These are phyloP conservation scores for Aepyceros melampus DNA, from an alignment of 2,113 vertebrate species.

Conservation along the genomic window DNA sequence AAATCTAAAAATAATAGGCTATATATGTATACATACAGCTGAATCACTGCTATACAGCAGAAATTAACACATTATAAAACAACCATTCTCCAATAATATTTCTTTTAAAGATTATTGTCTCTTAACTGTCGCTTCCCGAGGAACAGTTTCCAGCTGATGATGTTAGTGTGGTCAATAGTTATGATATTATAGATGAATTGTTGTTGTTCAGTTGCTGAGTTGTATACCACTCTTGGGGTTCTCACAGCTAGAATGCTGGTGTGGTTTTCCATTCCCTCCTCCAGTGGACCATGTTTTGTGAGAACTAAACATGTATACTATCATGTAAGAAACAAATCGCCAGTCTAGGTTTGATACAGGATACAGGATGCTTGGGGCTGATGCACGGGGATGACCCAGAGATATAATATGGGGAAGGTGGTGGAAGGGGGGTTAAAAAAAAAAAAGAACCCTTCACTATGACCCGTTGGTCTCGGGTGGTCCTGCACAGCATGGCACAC, in stretches of 20 bases:
- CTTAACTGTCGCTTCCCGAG: background rate
- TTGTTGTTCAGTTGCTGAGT: background rate
- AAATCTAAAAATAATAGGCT: background rate
- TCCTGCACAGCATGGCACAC: background rate
- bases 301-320: background rate
- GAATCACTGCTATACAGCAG: background rate
- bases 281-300: background rate
- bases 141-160: background rate
- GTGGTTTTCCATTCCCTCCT: background rate
- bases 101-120: background rate
- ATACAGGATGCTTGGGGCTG: too few relatives aligned
- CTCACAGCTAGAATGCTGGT: background rate
- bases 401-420: too few relatives aligned
- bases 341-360: too few relatives aligned
- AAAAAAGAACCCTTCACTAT: background rate
- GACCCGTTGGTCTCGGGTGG: fast-evolving
- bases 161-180: background rate
- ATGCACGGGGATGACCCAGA: too few relatives aligned
- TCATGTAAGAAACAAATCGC: too few relatives aligned
- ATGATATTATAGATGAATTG: background rate
- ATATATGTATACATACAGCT: too few relatives aligned
- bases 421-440: too few relatives aligned
- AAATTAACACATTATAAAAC: background rate
- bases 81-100: background rate
- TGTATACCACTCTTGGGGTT: background rate